Conservation (phyloP, 2,888 invertebrate species). For the Polia nebulosa region DNA sequence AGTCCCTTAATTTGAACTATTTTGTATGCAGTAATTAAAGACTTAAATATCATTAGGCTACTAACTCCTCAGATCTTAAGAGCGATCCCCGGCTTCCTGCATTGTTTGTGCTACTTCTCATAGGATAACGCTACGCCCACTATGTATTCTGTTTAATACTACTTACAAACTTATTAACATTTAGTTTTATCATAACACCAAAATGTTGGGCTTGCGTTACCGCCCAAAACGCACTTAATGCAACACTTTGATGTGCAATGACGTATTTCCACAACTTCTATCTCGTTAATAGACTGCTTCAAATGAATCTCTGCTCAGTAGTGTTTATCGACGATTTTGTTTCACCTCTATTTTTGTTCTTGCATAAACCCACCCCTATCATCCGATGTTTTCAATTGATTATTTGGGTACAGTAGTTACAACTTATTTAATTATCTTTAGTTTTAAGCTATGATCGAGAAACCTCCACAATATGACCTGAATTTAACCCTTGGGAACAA, state of each 20-base stretch:
- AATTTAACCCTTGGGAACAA: conserved; percentile 57
- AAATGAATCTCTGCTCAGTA: conserved; percentile 85
- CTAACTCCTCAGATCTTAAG: conserved; percentile 74
- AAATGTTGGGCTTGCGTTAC: conserved; percentile 32
- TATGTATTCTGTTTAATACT: conserved; percentile 54
- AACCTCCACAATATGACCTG: conserved; percentile 61
- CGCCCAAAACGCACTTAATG: conserved; percentile 59
- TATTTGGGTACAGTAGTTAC: conserved; percentile 63
- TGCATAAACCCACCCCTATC: conserved; percentile 88
- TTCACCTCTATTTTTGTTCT: conserved; percentile 65
- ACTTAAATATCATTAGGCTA: conserved; percentile 26
- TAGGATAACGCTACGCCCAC: conserved; percentile 58
- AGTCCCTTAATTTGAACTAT: conserved; percentile 17
- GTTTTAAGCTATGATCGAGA: conserved; percentile 69
- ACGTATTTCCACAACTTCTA: conserved; percentile 22
- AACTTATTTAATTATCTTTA: conserved; percentile 70
- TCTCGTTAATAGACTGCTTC: conserved; percentile 49
- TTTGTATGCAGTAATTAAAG: neutral
- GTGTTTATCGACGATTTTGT: conserved; percentile 58
- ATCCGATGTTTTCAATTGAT: conserved; percentile 68
- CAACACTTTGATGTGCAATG: conserved; percentile 44
- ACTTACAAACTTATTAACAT: conserved; percentile 56
- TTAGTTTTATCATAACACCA: conserved; percentile 43
- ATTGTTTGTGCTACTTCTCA: conserved; percentile 69
- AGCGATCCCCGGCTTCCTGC: conserved; percentile 67